A percentile compares a stretch with the other conserved stretches of the same genome.
phyloP scores from a whole-genome alignment of 2,888 invertebrate genomes.

The Eulithis testata region DNA sequence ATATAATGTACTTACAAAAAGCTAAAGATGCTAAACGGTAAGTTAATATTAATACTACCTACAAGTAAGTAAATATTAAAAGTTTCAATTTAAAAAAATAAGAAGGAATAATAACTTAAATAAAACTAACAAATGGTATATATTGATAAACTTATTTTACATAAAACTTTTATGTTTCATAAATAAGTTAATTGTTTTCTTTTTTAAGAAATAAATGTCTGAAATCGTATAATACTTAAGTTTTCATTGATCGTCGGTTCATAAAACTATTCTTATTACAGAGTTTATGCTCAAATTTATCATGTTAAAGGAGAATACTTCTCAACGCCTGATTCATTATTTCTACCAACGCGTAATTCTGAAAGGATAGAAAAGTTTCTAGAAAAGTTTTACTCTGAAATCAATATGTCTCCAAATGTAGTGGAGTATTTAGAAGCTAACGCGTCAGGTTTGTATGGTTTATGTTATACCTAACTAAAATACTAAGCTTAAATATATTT shows the following conservation, averaged over 20 bases:
- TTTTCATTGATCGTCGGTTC: too few relatives aligned
- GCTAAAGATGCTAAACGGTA: constrained; percentile 83
- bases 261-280: constrained; percentile 32
- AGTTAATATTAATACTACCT: constrained; percentile 15
- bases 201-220: too few relatives aligned
- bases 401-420: constrained; percentile 85
- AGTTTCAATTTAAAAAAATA: too few relatives aligned
- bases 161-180: too few relatives aligned
- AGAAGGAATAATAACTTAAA: too few relatives aligned
- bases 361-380: constrained; percentile 72
- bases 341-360: constrained; percentile 44
- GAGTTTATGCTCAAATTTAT: constrained; percentile 56
- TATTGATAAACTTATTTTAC: too few relatives aligned
- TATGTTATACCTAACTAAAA: too few relatives aligned
- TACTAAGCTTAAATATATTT: too few relatives aligned
- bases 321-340: constrained; percentile 32
- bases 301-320: constrained; percentile 48
- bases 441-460: constrained; percentile 83
- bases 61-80: too few relatives aligned
- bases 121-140: too few relatives aligned
- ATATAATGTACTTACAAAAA: constrained; percentile 87
- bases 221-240: too few relatives aligned
- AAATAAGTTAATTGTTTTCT: too few relatives aligned
- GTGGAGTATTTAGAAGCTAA: constrained; percentile 93
- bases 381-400: constrained; percentile 83